Evolutionary conservation across 2,888 invertebrate genomes (phyloP), one percentile per base, ranked within the genome.

Genomic region (Diarsia brunnea): DNA sequence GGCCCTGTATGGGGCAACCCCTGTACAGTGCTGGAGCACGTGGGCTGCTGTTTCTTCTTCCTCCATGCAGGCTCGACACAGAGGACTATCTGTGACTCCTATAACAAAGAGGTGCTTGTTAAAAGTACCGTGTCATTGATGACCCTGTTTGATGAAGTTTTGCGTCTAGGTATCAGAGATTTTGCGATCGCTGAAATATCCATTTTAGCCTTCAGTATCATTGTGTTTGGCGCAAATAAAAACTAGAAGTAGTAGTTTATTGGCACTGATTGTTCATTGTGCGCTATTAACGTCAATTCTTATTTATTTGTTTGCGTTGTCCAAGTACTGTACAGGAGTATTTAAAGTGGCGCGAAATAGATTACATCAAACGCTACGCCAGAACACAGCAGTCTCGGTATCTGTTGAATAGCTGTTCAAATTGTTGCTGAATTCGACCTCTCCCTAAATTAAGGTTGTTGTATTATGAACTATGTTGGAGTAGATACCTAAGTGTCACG

Each of bases 401-500:
- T 64, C 49, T 51, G 19, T 69, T 58, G 51, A 66, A 69, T 69
- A 65, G 27, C 27, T 27, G 27, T 73, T 69, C 49, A 80, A 58
- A 79, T 73, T 65, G 47, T 67, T 73, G n/a, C 55, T 21, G 81
- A 73, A 31, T 71, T 73, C 58, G 53, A 69, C 43, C 16, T 63
- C 60, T 76, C 49, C 27, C 43, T 49, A 81, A 82, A 82, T 84
- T 69, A 65, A 79, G 79, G 81, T 82, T 73, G 85, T 80, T 80
- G 69, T 78, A 53, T 82, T 78, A 70, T 86, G 89, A 82, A 87
- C 82, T 87, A 82, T 85, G 85, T 84, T 83, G 77, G 53, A 74
- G 68, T 76, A 73, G 79, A 87, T 78, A 78, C 67, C 80, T 53
- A 74, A 87, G 89, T 90, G 90, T 89, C 90, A 89, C 85, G 78